Conservation (phyloP, 2,113 vertebrate species). For the Pantherophis guttatus region DNA sequence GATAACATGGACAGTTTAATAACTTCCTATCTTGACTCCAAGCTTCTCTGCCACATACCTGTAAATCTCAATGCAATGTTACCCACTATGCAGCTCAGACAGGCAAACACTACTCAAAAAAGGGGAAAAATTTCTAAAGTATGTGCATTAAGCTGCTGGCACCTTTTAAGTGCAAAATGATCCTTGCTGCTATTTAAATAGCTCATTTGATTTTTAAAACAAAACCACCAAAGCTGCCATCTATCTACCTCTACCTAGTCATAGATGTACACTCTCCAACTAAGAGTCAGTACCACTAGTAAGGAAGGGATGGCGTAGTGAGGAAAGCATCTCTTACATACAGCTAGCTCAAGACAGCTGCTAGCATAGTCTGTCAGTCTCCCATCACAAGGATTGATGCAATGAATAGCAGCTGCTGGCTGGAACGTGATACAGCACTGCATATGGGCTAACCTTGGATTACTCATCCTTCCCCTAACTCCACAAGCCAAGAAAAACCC, state of each 20-base stretch:
- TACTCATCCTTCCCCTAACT: not conserved
- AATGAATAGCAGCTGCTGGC: rapidly evolving
- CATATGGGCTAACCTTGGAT: not conserved
- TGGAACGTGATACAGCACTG: not conserved
- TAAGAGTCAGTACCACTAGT: not conserved
- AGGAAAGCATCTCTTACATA: not conserved
- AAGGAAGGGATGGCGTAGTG: not conserved
- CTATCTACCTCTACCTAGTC: not conserved
- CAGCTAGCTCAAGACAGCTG: not conserved
- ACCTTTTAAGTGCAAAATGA: not conserved
- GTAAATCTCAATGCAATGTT: not conserved
- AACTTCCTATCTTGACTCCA: not conserved
- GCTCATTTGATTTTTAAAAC: not conserved
- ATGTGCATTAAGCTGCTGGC: not conserved
- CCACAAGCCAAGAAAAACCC: not conserved
- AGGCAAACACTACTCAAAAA: not conserved
- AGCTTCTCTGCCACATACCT: not conserved
- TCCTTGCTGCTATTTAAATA: not conserved
- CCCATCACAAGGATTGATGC: not conserved
- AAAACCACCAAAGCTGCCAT: not conserved
- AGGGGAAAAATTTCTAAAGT: not conserved
- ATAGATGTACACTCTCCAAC: not conserved
- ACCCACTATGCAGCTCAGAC: not conserved
- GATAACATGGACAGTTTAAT: not conserved
- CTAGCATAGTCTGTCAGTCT: not conserved